Conservation (phyloP, 2,113 vertebrate species). For the Oncorhynchus clarkii region DNA sequence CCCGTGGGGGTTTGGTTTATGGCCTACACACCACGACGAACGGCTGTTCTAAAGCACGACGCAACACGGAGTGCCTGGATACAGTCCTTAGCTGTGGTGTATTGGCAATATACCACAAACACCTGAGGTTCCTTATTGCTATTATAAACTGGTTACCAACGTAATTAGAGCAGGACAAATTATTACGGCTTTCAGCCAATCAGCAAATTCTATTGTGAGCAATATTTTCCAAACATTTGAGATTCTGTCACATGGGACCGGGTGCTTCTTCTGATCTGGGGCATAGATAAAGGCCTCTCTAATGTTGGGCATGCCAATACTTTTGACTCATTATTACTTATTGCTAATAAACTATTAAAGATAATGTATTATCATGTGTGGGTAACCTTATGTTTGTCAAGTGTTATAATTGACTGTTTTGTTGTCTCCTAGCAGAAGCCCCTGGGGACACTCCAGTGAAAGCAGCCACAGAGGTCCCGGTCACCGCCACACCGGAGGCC, state of each 20-base stretch:
- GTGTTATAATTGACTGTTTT: conserved; percentile 4
- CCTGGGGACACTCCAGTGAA: conserved; percentile 84
- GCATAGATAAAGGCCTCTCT: not conserved
- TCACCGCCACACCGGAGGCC: conserved; percentile 70
- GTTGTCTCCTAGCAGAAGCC: conserved; percentile 77
- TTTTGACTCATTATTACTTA: too few species aligned
- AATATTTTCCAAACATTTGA: conserved; percentile 55
- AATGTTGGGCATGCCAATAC: too few species aligned
- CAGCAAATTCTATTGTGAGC: not conserved
- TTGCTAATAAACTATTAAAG: not conserved
- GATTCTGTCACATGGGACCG: conserved; percentile 10
- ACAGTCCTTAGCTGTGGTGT: too few species aligned
- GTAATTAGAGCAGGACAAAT: too few species aligned
- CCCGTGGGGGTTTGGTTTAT: too few species aligned
- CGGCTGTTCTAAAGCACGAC: too few species aligned
- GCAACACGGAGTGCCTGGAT: too few species aligned
- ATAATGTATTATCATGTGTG: not conserved
- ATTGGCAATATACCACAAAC: too few species aligned
- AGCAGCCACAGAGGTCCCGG: conserved; percentile 82
- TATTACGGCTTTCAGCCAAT: too few species aligned
- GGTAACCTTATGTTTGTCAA: not conserved
- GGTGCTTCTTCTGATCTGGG: not conserved
- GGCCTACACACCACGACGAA: too few species aligned
- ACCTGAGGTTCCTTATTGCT: too few species aligned
- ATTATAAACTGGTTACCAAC: too few species aligned